A percentile compares a stretch with the other conserved stretches of the same genome.
phyloP scores from a whole-genome alignment of 2,113 vertebrate species.

The Paedocypris sp. region DNA sequence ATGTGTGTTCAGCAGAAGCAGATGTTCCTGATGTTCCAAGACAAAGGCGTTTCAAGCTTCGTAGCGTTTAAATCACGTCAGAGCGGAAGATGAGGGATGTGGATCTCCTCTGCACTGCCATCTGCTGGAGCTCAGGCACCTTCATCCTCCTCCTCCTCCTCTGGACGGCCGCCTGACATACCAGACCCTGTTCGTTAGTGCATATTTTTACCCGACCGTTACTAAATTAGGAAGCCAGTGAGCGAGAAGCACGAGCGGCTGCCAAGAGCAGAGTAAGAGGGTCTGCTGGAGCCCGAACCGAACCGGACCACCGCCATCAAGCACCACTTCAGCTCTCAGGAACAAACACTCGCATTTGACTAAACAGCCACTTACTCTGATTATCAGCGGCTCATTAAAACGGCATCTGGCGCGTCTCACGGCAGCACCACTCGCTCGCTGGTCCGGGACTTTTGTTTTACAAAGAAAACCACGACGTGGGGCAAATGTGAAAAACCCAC shows the following conservation, averaged over 20 bases:
- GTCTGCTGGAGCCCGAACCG: conserved; percentile 60
- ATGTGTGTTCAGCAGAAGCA: too few relatives aligned
- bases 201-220: conserved; percentile 83
- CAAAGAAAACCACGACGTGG: too few relatives aligned
- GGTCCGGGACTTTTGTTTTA: too few relatives aligned
- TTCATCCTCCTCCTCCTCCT: neutral
- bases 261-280: conserved; percentile 68
- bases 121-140: conserved; percentile 69
- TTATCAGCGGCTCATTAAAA: too few relatives aligned
- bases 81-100: neutral
- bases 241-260: conserved; percentile 63
- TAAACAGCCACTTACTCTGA: too few relatives aligned
- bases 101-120: conserved; percentile 34
- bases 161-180: conserved; percentile 77
- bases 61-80: too few relatives aligned
- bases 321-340: conserved; percentile 59
- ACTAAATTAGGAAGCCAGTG: conserved; percentile 91
- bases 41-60: too few relatives aligned
- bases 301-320: conserved; percentile 58
- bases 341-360: too few relatives aligned
- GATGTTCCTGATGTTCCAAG: too few relatives aligned
- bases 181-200: conserved; percentile 76
- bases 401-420: too few relatives aligned
- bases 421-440: too few relatives aligned
- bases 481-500: too few relatives aligned